Evolutionary conservation across 2,888 invertebrate species (phyloP).

Genomic region (Alloplasta piceator): DNA sequence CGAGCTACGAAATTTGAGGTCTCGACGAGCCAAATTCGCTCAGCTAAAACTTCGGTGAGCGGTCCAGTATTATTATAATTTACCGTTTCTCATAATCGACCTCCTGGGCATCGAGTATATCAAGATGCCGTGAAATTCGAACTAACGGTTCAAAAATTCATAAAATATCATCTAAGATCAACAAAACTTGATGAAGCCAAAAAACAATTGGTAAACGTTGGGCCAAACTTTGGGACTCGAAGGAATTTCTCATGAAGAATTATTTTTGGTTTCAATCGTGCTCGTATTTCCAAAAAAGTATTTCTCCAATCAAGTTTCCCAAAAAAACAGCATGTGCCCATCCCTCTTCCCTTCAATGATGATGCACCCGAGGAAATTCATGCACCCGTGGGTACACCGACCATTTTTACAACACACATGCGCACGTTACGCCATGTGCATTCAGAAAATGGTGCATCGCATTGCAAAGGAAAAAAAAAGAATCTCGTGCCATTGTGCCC

Average conservation of each 20-base stretch:
- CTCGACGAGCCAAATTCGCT: conserved; percentile 12
- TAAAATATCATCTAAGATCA: background rate
- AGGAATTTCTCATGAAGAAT: too few relatives aligned
- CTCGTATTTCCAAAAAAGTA: too few relatives aligned
- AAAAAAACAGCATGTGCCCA: too few relatives aligned
- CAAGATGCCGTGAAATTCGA: too few relatives aligned
- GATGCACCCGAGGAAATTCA: conserved; percentile 4
- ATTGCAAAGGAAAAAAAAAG: conserved; percentile 47
- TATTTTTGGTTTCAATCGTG: too few relatives aligned
- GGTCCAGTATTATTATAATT: conserved; percentile 39
- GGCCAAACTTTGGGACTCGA: too few relatives aligned
- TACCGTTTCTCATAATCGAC: conserved; percentile 5
- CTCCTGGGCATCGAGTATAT: background rate
- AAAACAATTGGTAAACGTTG: too few relatives aligned
- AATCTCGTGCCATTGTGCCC: conserved; percentile 54
- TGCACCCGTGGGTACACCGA: background rate
- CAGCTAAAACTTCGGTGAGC: background rate
- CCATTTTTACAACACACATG: background rate
- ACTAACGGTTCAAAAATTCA: background rate
- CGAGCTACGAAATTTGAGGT: conserved; percentile 60
- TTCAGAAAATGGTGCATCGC: conserved; percentile 53
- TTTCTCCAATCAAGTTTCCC: too few relatives aligned
- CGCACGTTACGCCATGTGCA: conserved; percentile 57
- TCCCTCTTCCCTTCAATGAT: background rate
- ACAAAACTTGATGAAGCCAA: background rate